Evolutionary conservation across 64 coral and sea anemone genomes (phyloP).

Genomic region (Montipora capricornis): DNA sequence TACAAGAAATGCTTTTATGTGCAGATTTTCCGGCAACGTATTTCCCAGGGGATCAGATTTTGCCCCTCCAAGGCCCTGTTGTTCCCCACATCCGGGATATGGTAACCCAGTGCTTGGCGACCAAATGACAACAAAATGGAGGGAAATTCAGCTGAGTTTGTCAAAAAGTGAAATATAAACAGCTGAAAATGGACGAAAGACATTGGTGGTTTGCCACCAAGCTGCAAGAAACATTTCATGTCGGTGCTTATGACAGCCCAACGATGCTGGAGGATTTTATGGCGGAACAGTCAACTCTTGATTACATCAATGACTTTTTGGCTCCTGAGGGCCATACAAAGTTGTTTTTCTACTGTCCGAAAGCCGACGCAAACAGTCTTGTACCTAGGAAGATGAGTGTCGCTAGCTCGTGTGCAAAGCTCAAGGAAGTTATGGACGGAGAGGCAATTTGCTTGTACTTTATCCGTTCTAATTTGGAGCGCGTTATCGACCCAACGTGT

Average conservation of each 20-base stretch:
- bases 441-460: slow-evolving; percentile 98
- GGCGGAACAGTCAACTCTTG: slow-evolving; percentile 93
- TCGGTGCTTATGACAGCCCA: slow-evolving; percentile 94
- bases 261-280: slow-evolving; percentile 99
- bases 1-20: too few relatives aligned
- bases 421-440: slow-evolving; percentile 97
- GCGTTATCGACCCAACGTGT: slow-evolving; percentile 95
- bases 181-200: slow-evolving; percentile 91
- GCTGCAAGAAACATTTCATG: slow-evolving; percentile 99
- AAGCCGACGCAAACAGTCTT: slow-evolving; percentile 91
- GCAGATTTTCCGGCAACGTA: too few relatives aligned
- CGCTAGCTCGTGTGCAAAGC: slow-evolving; percentile 91
- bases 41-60: neutral
- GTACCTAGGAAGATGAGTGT: slow-evolving; percentile 87
- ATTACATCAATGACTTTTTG: slow-evolving; percentile 99
- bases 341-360: slow-evolving; percentile 95
- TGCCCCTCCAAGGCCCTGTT: neutral
- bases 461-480: slow-evolving; percentile 93
- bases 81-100: slow-evolving; percentile 74
- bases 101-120: slow-evolving; percentile 83
- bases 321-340: slow-evolving; percentile 96
- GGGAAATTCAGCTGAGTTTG: slow-evolving; percentile 60
- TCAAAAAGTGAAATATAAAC: neutral
- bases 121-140: slow-evolving; percentile 99
- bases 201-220: slow-evolving; percentile 99